phyloP scores from a whole-genome alignment of 2,797 vertebrate genomes.

The Eptatretus atami region DNA sequence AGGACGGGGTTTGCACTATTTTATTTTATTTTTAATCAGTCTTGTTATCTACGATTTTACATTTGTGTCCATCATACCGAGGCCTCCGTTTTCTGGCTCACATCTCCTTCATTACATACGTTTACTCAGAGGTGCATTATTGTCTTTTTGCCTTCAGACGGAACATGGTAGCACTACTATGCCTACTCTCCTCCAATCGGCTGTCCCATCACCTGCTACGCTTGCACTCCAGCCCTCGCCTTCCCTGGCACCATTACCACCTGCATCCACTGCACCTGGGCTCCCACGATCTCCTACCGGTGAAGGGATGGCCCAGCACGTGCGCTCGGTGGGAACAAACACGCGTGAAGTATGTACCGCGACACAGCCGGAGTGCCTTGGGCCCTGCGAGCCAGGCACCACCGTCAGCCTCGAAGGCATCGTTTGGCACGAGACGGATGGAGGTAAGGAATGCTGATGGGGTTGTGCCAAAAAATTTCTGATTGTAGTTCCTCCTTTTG shows the following conservation, averaged over 20 bases:
- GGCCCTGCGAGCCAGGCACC: conserved; percentile 82
- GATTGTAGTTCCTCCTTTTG: conserved; percentile 11
- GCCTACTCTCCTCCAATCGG: not conserved
- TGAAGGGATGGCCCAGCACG: not conserved
- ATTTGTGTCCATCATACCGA: no score
- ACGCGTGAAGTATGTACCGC: conserved; percentile 49
- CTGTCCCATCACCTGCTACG: not conserved
- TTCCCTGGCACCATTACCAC: not conserved
- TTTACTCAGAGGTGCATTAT: no score
- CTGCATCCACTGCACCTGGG: not conserved
- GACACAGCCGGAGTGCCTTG: conserved; percentile 45
- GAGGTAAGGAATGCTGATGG: conserved; percentile 28
- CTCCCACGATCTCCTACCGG: not conserved
- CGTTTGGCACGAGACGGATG: conserved; percentile 94
- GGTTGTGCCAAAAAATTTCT: no score
- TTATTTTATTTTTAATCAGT: no score
- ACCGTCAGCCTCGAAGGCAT: conserved; percentile 96
- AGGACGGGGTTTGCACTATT: no score
- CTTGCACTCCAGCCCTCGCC: not conserved
- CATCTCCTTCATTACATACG: no score
- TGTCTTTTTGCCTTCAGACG: no score
- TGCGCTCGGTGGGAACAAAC: conserved; percentile 60
- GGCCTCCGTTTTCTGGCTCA: no score
- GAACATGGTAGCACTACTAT: no score
- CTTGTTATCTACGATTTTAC: no score